Evolutionary conservation across 2,113 vertebrate genomes (phyloP), one percentile per base, ranked within the genome.

Genomic region (Aix galericulata): DNA sequence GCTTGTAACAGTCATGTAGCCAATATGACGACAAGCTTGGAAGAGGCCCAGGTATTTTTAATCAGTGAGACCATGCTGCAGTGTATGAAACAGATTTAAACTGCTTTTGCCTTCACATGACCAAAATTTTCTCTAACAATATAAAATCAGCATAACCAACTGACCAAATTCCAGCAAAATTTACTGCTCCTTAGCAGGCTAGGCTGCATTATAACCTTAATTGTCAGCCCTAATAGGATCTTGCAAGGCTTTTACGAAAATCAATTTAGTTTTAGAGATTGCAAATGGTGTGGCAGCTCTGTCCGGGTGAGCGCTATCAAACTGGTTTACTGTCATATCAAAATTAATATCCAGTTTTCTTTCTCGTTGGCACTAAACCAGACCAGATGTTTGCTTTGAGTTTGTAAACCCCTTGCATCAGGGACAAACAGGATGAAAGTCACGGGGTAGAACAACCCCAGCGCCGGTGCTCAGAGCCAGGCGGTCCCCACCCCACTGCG

Each of bases 31-130:
- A 96, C 93, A 97, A 69, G 53, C 89, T 97, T 98, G 98, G 97
- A 97, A 92, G 31, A 89, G 63, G n/a, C 73, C 97, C 97, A 97
- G 91, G 82, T 96, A 97, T 96, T 98, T 97, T 97, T 98, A 98
- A 98, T 98, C 97, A 97, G 86, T 48, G 82, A 94, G 95, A 94
- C 82, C 73, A 53, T 74, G 68, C 87, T 89, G 50, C 91, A 87
- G 27, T 80, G 88, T 91, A 97, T 95, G 93, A 97, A 98, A 97
- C 83, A 96, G 93, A 95, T 94, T 95, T 82, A 95, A 97, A 95
- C 63, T 55, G 40, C 31, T 84, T 87, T 98, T 96, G 91, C 71
- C 64, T 95, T 84, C 90, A 90, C 79, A 74, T 73, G 82, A 93
- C 82, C 88, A 94, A 95, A 93, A 82, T 94, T 93, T 97, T 96